Evolutionary conservation across 2,888 invertebrate species (phyloP).

Genomic region (Conistra vaccinii): DNA sequence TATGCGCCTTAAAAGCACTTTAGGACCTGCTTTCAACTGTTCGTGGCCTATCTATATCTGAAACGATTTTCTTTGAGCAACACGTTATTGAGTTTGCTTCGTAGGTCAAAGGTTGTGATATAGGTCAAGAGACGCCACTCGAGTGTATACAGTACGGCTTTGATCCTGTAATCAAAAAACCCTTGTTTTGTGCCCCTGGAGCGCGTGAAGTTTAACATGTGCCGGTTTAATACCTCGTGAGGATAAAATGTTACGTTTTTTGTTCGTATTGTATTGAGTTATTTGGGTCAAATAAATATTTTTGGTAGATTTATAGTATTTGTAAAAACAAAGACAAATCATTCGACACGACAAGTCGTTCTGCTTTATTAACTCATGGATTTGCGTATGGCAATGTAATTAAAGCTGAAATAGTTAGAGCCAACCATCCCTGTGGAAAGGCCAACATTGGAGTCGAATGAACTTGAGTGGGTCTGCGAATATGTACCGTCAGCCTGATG

Average conservation of each 20-base stretch:
- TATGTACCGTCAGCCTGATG: neutral
- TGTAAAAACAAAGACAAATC: neutral
- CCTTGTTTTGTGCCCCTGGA: constrained; percentile 64
- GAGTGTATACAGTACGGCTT: constrained; percentile 51
- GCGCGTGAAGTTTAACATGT: constrained; percentile 56
- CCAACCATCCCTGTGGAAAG: neutral
- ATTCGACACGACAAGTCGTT: neutral
- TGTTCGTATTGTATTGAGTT: constrained; percentile 1
- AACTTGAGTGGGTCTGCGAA: neutral
- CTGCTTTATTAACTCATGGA: neutral
- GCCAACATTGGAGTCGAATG: neutral
- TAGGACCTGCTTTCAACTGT: constrained; percentile 18
- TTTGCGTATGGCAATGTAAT: constrained; percentile 3
- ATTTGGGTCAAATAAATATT: neutral
- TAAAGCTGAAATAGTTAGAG: neutral
- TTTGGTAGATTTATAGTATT: neutral
- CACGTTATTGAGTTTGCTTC: constrained; percentile 62
- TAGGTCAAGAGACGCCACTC: constrained; percentile 66
- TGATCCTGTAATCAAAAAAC: constrained; percentile 65
- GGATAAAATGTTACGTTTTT: constrained; percentile 31
- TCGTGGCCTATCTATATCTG: constrained; percentile 58
- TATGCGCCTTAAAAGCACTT: constrained; percentile 35
- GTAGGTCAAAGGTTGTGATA: constrained; percentile 68
- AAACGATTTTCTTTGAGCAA: constrained; percentile 49
- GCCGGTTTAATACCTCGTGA: constrained; percentile 36